These are phyloP conservation scores for Botrylloides violaceus DNA, from an alignment of 23 tunicate species.

Conservation along the genomic window DNA sequence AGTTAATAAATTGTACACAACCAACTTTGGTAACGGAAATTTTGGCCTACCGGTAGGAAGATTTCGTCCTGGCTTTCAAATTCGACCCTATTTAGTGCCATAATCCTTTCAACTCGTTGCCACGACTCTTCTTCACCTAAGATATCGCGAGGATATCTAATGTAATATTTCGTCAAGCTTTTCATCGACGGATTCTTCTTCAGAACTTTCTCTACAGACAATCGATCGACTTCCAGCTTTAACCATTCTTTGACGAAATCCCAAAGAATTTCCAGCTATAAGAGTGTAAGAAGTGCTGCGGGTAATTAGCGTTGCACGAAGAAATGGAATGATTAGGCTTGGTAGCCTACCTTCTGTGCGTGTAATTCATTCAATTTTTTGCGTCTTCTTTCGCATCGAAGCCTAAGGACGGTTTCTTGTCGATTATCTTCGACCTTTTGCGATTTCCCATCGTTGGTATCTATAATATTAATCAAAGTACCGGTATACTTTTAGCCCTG, in stretches of 20 bases:
- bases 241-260: constrained; percentile 20
- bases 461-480: too few relatives aligned
- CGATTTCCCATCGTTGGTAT: not conserved
- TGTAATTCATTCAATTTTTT: constrained; percentile 7
- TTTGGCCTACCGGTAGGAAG: too few relatives aligned
- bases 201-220: not conserved
- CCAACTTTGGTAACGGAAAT: too few relatives aligned
- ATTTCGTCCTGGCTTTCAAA: too few relatives aligned
- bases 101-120: not conserved
- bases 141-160: constrained; percentile 8
- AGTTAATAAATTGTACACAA: too few relatives aligned
- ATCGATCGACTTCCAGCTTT: not conserved
- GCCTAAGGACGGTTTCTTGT: constrained; percentile 20
- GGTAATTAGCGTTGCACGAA: too few relatives aligned
- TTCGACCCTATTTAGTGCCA: too few relatives aligned
- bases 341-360: constrained; percentile 2
- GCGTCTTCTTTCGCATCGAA: constrained; percentile 21
- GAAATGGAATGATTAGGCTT: too few relatives aligned
- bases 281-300: too few relatives aligned
- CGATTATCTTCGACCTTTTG: constrained; percentile 3
- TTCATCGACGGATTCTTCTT: not conserved
- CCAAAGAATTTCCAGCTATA: constrained; percentile 24
- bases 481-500: too few relatives aligned
- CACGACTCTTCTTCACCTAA: constrained; percentile 1
- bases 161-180: constrained; percentile 1